These are phyloP conservation scores for Ischnus inquisitorius DNA, from an alignment of 2,888 invertebrate genomes.

Conservation along the genomic window DNA sequence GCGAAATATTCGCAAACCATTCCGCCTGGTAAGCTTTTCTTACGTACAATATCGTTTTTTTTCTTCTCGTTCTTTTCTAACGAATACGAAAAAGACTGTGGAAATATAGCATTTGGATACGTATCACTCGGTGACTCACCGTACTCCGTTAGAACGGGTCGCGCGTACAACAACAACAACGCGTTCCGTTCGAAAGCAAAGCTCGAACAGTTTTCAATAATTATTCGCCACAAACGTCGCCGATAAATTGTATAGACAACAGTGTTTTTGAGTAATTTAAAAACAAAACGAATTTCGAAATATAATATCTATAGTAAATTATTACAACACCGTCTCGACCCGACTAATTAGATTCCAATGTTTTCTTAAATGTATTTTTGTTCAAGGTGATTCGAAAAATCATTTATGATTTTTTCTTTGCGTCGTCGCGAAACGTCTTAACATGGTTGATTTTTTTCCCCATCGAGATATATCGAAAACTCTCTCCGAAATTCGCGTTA, in stretches of 20 bases:
- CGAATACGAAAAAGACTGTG: constrained; percentile 43
- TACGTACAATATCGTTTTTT: constrained; percentile 22
- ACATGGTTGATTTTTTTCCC: too few relatives aligned
- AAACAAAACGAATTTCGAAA: constrained; percentile 44
- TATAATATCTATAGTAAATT: constrained; percentile 66
- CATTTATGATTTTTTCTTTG: neutral
- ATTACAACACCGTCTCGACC: constrained; percentile 45
- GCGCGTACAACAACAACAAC: constrained; percentile 11
- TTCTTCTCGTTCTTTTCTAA: constrained; percentile 26
- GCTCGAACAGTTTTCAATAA: constrained; percentile 7
- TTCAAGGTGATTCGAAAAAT: neutral
- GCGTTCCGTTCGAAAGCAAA: neutral
- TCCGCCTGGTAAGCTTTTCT: constrained; percentile 24
- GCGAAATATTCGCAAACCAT: constrained; percentile 23
- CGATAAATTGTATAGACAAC: constrained; percentile 41
- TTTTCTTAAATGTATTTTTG: neutral
- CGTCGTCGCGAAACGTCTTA: too few relatives aligned
- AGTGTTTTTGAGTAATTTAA: constrained; percentile 54
- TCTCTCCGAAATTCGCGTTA: too few relatives aligned
- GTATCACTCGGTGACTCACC: constrained; percentile 23
- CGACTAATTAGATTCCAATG: constrained; percentile 12
- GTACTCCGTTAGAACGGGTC: neutral
- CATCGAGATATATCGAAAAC: too few relatives aligned
- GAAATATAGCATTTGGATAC: constrained; percentile 30
- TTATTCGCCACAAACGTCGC: constrained; percentile 22